Conservation (phyloP, 2,797 vertebrate genomes). For the Sciurus vulgaris region DNA sequence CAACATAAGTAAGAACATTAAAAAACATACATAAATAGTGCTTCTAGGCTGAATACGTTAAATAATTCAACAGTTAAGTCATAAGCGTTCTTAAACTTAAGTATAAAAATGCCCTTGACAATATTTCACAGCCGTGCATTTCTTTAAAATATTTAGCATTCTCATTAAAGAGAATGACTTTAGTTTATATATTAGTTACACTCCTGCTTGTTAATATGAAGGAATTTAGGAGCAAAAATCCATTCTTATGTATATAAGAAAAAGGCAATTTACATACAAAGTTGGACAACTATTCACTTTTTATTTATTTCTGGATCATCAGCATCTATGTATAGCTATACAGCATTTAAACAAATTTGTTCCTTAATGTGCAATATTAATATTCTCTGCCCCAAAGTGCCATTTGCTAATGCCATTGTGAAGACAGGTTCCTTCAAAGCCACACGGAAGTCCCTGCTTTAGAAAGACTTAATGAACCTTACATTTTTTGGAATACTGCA, state of each 20-base stretch:
- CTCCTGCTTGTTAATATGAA: slow-evolving; percentile 91
- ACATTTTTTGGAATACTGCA: slow-evolving; percentile 91
- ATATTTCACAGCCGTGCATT: slow-evolving; percentile 91
- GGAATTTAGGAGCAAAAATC: slow-evolving; percentile 88
- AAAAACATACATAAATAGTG: slow-evolving; percentile 92
- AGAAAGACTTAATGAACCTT: slow-evolving; percentile 93
- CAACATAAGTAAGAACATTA: slow-evolving; percentile 91
- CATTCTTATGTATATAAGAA: slow-evolving; percentile 90
- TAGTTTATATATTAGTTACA: slow-evolving; percentile 93
- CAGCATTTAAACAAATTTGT: slow-evolving; percentile 91
- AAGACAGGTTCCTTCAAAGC: slow-evolving; percentile 92
- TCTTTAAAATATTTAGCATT: slow-evolving; percentile 94
- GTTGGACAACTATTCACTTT: slow-evolving; percentile 89
- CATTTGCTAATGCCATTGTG: slow-evolving; percentile 89
- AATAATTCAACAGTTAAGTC: slow-evolving; percentile 92
- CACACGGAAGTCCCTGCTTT: slow-evolving; percentile 88
- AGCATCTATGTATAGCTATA: slow-evolving; percentile 86
- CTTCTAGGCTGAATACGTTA: slow-evolving; percentile 91
- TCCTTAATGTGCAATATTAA: slow-evolving; percentile 91
- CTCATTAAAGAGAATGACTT: slow-evolving; percentile 93
- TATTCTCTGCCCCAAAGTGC: slow-evolving; percentile 89
- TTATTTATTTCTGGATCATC: slow-evolving; percentile 90
- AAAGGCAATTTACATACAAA: slow-evolving; percentile 91
- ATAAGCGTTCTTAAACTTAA: slow-evolving; percentile 93
- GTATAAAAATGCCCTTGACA: slow-evolving; percentile 93